Base-by-base conservation (phyloP, 2,113 vertebrate genomes). In the Elaphurus davidianus region DNA sequence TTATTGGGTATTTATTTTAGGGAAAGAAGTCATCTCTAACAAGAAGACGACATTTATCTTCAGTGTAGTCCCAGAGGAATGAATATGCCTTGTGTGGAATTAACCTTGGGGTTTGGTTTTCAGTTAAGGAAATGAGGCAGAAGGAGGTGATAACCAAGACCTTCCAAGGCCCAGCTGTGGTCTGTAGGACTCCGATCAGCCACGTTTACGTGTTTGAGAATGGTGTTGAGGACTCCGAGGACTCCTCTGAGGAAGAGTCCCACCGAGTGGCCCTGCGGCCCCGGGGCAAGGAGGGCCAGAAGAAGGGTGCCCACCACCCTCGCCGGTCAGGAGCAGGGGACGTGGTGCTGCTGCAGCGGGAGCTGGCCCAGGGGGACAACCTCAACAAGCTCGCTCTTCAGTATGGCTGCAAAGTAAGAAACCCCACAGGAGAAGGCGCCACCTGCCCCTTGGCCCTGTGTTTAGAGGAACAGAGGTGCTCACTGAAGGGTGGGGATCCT, bases 351-450 rank as follows among this genome's bases (percentile, higher is more conserved):
- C 98, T 99, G 94, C 99, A 99, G 95, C 98, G 99, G 9, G 98
- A 99, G 93, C 74, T 99, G 87, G 97, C 98, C 0, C 98, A 99
- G 62, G 99, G 98, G 0, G 99, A 99, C 98, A 99, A 86, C 74
- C 99, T 99, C 67, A 99, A 99, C 99, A 99, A 99, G 98, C 99
- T 99, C 13, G 99, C 99, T 12, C 99, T 99, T 87, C 99, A 99
- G 92, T 99, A 99, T 8, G 99, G 99, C 90, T 99, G 99, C 97
- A 99, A 99, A 99, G 99, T 99, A 99, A 99, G 99, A 45, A 67
- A 47, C 3, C 0, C 76, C 33, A 0, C 40, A 21, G 15, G 67
- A 9, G 36, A 62, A 9, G 33, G 45, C 0, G 36, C 64, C 3
- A 6, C 5, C 57, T 23, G 45, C 55, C 83, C n/a, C 52, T 57